phyloP scores from a whole-genome alignment of 2,888 invertebrate species.

The Coelogynopora nodosa region DNA sequence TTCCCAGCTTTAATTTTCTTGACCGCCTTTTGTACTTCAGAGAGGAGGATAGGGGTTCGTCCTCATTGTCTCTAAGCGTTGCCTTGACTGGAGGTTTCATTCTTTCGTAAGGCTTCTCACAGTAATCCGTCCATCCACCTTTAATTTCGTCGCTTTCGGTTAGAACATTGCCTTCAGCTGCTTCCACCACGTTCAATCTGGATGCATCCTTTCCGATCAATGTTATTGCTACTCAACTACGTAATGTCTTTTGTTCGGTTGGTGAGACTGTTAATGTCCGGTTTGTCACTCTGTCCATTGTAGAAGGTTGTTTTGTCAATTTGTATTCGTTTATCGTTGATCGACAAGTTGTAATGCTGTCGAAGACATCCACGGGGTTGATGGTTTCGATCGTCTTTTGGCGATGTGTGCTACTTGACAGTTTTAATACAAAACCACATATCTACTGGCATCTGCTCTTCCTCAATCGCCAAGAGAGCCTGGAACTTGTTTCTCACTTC shows the following conservation, averaged over 20 bases:
- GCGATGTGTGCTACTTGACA: background rate
- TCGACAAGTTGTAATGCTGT: background rate
- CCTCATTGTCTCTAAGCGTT: background rate
- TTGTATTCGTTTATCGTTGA: background rate
- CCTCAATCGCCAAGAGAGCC: background rate
- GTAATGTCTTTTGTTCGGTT: background rate
- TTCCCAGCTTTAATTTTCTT: too few species aligned
- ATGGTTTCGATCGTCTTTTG: conserved; percentile 1
- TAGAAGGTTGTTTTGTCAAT: conserved; percentile 6
- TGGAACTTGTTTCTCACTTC: background rate
- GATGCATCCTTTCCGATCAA: background rate
- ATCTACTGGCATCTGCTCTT: background rate
- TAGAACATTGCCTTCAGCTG: conserved; percentile 8
- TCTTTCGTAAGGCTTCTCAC: conserved; percentile 8
- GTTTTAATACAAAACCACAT: background rate
- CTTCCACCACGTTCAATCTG: conserved; percentile 1
- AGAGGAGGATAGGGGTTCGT: too few species aligned
- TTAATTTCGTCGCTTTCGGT: conserved; percentile 13
- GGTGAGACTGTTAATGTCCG: background rate
- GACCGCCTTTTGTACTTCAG: too few species aligned
- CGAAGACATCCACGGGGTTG: background rate
- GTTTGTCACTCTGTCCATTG: conserved; percentile 3
- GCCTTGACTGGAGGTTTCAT: background rate
- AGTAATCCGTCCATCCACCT: conserved; percentile 5
- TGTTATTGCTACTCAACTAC: background rate